Evolutionary conservation across 2,113 vertebrate genomes (phyloP).

Genomic region (Eupsittula cactorum): DNA sequence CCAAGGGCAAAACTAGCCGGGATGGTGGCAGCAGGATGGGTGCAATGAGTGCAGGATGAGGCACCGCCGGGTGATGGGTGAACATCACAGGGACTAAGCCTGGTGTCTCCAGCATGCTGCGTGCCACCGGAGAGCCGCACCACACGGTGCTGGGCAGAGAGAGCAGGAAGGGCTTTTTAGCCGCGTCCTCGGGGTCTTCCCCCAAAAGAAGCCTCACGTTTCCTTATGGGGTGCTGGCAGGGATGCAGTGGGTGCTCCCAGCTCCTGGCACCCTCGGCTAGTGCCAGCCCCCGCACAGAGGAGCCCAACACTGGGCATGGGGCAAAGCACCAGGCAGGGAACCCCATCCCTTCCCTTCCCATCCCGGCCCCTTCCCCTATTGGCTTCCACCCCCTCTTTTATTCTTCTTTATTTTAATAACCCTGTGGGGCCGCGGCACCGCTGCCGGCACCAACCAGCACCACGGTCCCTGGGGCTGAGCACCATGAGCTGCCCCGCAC

Average conservation of each 20-base stretch:
- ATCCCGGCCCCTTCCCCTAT: background rate
- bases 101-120: accelerated
- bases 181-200: accelerated
- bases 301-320: background rate
- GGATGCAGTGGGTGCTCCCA: background rate
- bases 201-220: accelerated
- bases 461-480: background rate
- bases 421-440: background rate
- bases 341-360: background rate
- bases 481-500: background rate
- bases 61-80: accelerated
- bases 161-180: background rate
- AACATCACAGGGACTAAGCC: background rate
- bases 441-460: background rate
- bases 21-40: background rate
- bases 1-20: accelerated
- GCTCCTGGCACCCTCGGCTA: background rate
- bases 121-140: background rate
- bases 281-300: accelerated
- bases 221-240: background rate
- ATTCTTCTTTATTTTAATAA: background rate
- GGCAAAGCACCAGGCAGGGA: background rate
- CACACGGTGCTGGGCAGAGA: background rate
- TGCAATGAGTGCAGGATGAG: background rate
- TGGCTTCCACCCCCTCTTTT: background rate